Base-by-base conservation (phyloP, 2,797 vertebrate genomes). In the Centroberyx gerrardi region DNA sequence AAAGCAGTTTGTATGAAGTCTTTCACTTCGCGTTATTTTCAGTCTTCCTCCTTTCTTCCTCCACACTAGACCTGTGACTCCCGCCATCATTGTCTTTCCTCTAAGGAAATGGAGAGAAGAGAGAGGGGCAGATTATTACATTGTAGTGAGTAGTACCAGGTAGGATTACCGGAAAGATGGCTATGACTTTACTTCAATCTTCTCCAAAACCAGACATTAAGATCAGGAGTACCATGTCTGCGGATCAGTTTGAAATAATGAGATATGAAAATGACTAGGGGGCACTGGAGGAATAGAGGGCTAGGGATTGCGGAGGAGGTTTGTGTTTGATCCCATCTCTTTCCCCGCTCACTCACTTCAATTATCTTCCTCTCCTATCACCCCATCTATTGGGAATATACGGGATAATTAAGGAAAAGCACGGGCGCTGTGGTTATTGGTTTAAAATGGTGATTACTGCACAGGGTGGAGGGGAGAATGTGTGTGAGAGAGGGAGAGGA, bases 251-350 rank as follows among this genome's bases (percentile, higher is more conserved):
- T 85, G 86, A 86, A 92, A 90, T 93, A 91, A 92, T 88, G 79
- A 90, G 95, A 96, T 94, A 96, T 94, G 95, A 94, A 96, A 95
- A 95, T 94, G 95, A 92, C 95, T 94, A 68, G 79, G 83, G 93
- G 93, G 93, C 94, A 93, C 92, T 93, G 90, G 90, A 93, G 93
- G 92, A 95, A 93, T 7, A 68, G 68, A 80, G 89, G 90, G 89
- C 76, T 68, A 60, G 73, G 87, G 92, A 94, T 91, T 85, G 85
- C 75, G 80, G 76, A 80, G 86, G 82, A 86, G 81, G 81, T 86
- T 80, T 87, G 82, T 94, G 94, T 95, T 96, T 94, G 94, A 94
- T 92, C 85, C 83, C 68, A 84, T 92, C 94, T 91, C 93, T 90
- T 93, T 94, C 94, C 91, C 51, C 70, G 65, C 92, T 94, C 94